A percentile compares a stretch with the other conserved stretches of the same genome.
These are phyloP conservation scores for Steromphala cineraria DNA, from an alignment of 2,888 invertebrate genomes.

Conservation along the genomic window DNA sequence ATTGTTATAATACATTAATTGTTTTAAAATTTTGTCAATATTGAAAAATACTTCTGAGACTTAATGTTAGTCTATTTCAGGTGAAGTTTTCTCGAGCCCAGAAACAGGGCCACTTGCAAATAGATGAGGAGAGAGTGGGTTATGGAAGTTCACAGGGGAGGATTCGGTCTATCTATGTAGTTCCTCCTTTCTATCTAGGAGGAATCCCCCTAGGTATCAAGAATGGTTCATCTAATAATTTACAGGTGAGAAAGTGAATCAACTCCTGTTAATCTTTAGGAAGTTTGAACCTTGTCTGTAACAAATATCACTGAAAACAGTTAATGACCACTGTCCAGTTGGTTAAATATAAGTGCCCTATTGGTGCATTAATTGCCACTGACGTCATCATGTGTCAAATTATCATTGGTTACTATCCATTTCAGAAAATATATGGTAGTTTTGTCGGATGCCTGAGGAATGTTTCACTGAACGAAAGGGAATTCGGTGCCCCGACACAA, in stretches of 20 bases:
- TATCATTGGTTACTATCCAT: too few relatives aligned
- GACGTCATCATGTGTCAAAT: too few relatives aligned
- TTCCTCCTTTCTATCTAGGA: constrained; percentile 89
- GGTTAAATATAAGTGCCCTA: too few relatives aligned
- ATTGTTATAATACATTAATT: too few relatives aligned
- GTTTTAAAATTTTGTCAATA: too few relatives aligned
- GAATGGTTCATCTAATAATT: constrained; percentile 73
- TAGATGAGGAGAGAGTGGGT: constrained; percentile 78
- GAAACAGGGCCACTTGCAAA: constrained; percentile 81
- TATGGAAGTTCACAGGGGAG: constrained; percentile 79
- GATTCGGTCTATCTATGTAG: constrained; percentile 78
- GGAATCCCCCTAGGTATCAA: constrained; percentile 78
- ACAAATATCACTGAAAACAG: too few relatives aligned
- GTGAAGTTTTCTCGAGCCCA: constrained; percentile 81
- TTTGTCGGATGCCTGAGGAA: constrained; percentile 91
- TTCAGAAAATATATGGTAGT: constrained; percentile 80
- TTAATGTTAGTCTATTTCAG: constrained; percentile 71
- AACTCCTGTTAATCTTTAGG: too few relatives aligned
- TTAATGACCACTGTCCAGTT: too few relatives aligned
- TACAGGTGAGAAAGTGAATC: constrained; percentile 73
- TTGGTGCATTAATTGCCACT: too few relatives aligned
- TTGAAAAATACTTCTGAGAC: too few relatives aligned
- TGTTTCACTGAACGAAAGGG: constrained; percentile 81
- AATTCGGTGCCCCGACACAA: constrained; percentile 80
- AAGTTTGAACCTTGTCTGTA: too few relatives aligned